Base-by-base conservation (phyloP, 1,140 invertebrate genomes). In the Cryptotermes secundus region DNA sequence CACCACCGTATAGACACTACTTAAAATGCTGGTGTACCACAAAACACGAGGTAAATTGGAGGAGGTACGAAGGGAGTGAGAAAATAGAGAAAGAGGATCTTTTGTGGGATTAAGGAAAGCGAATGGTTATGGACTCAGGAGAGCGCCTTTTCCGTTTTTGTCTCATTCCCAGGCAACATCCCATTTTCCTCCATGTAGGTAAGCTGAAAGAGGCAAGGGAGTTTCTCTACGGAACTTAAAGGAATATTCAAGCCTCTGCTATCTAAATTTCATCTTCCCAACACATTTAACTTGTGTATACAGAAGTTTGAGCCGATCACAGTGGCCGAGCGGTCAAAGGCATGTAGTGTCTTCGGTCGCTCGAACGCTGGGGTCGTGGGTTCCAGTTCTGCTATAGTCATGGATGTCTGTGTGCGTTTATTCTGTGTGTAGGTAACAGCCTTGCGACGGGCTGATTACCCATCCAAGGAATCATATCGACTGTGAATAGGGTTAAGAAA, bases 1-100 rank as follows among this genome's bases (percentile, higher is more conserved):
- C 59, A 31, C n/a, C 9, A 31, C 7, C 4, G 59, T 72, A 31
- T 2, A 72, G 59, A 72, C 59, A 72, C n/a, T 14, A 16, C n/a
- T 72, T 72, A 72, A 72, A 72, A 72, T 72, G 59, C n/a, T 72
- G n/a, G 31, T 72, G 59, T 72, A 72, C 59, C 59, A 72, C 2
- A 72, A 72, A 72, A 31, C 59, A n/a, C 59, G 59, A 72, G 7
- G 59, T 9, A 31, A 72, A 72, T 72, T 72, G 26, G 59, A 1
- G n/a, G 26, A 49, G 16, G 3, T 22, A 49, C 3, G 22, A 49
- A 49, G 16, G 26, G 3, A 31, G 59, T 9, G 45, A 72, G 9
- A 49, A 72, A 72, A 72, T 59, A 31, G 59, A 72, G 26, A n/a
- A 72, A n/a, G 59, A 10, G 2, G n/a, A 22, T 72, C 59, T 72